Conservation (phyloP, 2,113 vertebrate species). For the Ailuropoda melanoleuca region DNA sequence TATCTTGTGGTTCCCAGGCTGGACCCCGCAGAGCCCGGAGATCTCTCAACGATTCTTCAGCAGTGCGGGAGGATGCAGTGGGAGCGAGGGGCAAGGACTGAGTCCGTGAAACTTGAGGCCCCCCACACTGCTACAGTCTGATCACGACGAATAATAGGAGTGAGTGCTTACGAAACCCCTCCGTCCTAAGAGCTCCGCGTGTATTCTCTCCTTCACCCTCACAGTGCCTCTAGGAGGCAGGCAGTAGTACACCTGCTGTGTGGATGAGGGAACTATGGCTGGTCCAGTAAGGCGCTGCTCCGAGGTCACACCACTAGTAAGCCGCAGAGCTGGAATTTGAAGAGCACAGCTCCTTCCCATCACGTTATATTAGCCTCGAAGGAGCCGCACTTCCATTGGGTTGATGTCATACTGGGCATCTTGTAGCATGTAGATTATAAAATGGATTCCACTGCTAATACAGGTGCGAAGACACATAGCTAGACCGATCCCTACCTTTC, state of each 20-base stretch:
- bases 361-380: neutral
- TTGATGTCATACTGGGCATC: neutral
- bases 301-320: neutral
- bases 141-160: neutral
- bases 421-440: neutral
- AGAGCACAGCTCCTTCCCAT: neutral
- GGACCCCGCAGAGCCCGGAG: neutral
- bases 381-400: neutral
- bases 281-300: neutral
- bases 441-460: neutral
- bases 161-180: neutral
- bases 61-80: neutral
- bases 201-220: neutral
- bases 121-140: too few species aligned
- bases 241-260: neutral
- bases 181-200: fast-evolving
- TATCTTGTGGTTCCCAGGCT: neutral
- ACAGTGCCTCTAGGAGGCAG: neutral
- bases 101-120: neutral
- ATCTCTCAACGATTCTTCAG: neutral
- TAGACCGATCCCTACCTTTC: neutral
- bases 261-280: neutral
- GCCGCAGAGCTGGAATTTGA: neutral
- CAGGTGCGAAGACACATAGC: neutral
- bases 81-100: neutral